These are phyloP conservation scores for Sepiola atlantica DNA, from an alignment of 2,888 invertebrate genomes.

Conservation along the genomic window DNA sequence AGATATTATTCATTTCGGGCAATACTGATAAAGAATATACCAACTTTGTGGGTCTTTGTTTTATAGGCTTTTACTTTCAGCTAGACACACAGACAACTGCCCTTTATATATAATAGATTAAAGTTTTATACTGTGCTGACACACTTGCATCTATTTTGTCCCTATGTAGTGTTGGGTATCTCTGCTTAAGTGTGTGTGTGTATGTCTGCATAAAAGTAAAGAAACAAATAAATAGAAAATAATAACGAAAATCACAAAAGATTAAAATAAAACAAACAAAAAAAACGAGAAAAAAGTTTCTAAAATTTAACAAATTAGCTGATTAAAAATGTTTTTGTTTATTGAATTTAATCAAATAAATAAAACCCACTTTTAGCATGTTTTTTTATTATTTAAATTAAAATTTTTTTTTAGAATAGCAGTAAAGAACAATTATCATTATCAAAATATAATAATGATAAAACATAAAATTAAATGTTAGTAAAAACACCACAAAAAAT, in stretches of 20 bases:
- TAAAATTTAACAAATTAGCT: neutral
- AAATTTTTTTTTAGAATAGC: neutral
- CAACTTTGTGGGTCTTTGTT: too few relatives aligned
- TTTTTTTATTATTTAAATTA: neutral
- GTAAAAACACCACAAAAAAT: neutral
- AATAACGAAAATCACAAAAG: neutral
- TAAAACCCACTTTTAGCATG: neutral
- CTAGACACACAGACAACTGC: too few relatives aligned
- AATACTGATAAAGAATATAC: too few relatives aligned
- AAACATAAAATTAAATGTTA: neutral
- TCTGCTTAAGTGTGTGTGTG: too few relatives aligned
- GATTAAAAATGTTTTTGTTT: neutral
- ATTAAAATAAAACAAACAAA: neutral
- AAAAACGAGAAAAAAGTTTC: neutral
- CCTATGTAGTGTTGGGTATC: too few relatives aligned
- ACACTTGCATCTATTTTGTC: too few relatives aligned
- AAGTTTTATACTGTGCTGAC: too few relatives aligned
- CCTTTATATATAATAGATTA: too few relatives aligned
- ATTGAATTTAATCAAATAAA: neutral
- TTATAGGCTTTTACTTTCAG: too few relatives aligned
- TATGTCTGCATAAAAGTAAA: neutral
- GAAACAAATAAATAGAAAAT: neutral
- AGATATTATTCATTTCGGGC: too few relatives aligned
- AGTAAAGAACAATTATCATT: too few relatives aligned
- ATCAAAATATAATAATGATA: too few relatives aligned